Percentiles rank a stretch among this genome's conserved stretches.
Evolutionary conservation across 2,113 vertebrate genomes (phyloP).

Genomic region (Sciurus niger): DNA sequence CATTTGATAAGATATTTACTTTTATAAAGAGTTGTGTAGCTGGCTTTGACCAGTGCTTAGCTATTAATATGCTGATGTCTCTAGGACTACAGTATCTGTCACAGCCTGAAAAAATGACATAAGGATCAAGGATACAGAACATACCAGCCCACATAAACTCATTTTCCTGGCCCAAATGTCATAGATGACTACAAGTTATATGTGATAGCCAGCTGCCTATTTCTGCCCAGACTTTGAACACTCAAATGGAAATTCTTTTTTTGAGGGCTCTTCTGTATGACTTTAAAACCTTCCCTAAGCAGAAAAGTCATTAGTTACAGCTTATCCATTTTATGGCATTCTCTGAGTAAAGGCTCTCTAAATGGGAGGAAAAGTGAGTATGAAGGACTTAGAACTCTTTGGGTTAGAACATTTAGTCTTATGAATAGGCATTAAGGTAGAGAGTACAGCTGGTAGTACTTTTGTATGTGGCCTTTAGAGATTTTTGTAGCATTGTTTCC

Average conservation of each 20-base stretch:
- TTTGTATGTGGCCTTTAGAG: constrained; percentile 26
- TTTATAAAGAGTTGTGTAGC: neutral
- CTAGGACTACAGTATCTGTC: neutral
- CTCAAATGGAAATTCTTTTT: neutral
- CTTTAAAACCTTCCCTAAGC: constrained; percentile 16
- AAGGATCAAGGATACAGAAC: neutral
- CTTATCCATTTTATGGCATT: neutral
- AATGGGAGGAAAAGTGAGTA: neutral
- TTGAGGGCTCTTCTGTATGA: neutral
- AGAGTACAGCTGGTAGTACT: neutral
- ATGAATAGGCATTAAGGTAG: neutral
- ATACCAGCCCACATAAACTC: neutral
- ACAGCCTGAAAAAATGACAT: neutral
- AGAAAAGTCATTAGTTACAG: neutral
- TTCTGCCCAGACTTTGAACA: neutral
- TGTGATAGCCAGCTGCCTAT: neutral
- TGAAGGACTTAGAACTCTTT: neutral
- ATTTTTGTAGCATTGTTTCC: neutral
- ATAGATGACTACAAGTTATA: neutral
- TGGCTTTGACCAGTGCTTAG: neutral
- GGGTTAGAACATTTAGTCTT: neutral
- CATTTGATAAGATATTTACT: too few relatives aligned
- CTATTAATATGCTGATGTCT: neutral
- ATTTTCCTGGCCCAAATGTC: neutral
- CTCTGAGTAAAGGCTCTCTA: neutral